These are phyloP conservation scores for Coelinius sp. DNA, from an alignment of 2,888 invertebrate species.

Conservation along the genomic window DNA sequence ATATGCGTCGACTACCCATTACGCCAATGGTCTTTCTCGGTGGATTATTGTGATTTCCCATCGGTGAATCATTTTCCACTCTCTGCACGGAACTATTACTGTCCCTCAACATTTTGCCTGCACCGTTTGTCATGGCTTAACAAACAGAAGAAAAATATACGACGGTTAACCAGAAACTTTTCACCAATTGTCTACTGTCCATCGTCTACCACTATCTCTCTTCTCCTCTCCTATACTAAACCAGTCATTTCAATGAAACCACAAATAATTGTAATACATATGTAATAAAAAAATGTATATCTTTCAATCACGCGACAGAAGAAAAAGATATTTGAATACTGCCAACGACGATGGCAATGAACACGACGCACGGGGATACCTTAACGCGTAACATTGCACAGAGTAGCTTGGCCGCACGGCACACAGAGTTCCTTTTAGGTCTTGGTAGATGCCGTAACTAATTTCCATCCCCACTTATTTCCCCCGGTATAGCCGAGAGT, in stretches of 20 bases:
- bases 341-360: conserved; percentile 56
- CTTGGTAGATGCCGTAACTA: conserved; percentile 69
- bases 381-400: conserved; percentile 69
- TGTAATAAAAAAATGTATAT: neutral
- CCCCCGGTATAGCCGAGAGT: conserved; percentile 35
- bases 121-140: conserved; percentile 74
- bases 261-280: neutral
- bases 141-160: conserved; percentile 1
- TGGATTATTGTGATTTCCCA: conserved; percentile 52
- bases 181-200: conserved; percentile 20
- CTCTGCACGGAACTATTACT: conserved; percentile 68
- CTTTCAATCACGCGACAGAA: conserved; percentile 20
- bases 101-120: conserved; percentile 72
- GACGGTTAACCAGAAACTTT: neutral
- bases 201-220: neutral
- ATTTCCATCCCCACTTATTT: conserved; percentile 52
- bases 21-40: conserved; percentile 63
- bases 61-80: conserved; percentile 61
- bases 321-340: conserved; percentile 20
- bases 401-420: conserved; percentile 64
- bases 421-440: conserved; percentile 68
- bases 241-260: neutral
- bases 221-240: neutral
- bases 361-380: conserved; percentile 58
- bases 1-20: conserved; percentile 89